Conservation (phyloP, 2,888 invertebrate species). For the Aphidoletes aphidimyza region DNA sequence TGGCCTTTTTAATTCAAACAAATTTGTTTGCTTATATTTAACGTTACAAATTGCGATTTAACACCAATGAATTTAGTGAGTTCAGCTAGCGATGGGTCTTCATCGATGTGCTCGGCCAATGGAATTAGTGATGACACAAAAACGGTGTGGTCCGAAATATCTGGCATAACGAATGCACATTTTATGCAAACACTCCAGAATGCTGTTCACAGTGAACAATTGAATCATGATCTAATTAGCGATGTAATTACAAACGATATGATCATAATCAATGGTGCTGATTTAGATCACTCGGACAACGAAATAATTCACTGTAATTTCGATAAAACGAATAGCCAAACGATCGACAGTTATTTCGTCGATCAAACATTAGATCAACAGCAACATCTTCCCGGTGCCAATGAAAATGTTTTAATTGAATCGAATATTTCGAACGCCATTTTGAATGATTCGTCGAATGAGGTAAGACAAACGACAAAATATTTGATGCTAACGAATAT, state of each 20-base stretch:
- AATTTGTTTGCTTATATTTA: no score
- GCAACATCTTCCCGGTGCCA: slow-evolving; percentile 23
- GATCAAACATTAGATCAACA: slow-evolving; percentile 6
- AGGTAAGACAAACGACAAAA: slow-evolving; percentile 14
- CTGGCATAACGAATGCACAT: slow-evolving; percentile 17
- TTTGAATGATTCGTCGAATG: slow-evolving; percentile 54
- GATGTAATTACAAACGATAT: slow-evolving; percentile 23
- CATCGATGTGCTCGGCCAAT: slow-evolving; percentile 3
- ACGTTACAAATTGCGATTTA: no score
- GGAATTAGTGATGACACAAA: neutral
- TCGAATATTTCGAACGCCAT: neutral
- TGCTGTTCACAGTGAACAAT: neutral
- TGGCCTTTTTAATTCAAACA: neutral
- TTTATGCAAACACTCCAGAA: neutral
- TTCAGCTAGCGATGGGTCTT: slow-evolving; percentile 20
- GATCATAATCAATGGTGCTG: neutral
- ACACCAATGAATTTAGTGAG: slow-evolving; percentile 19
- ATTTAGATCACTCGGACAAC: neutral
- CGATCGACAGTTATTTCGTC: slow-evolving; percentile 20
- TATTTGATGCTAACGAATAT: no score
- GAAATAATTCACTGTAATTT: slow-evolving; percentile 7
- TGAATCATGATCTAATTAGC: slow-evolving; percentile 16
- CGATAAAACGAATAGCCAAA: slow-evolving; percentile 8
- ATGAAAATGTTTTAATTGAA: slow-evolving; percentile 18
- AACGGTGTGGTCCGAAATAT: slow-evolving; percentile 8